phyloP scores from a whole-genome alignment of 2,113 vertebrate species.

The Malurus elegans region DNA sequence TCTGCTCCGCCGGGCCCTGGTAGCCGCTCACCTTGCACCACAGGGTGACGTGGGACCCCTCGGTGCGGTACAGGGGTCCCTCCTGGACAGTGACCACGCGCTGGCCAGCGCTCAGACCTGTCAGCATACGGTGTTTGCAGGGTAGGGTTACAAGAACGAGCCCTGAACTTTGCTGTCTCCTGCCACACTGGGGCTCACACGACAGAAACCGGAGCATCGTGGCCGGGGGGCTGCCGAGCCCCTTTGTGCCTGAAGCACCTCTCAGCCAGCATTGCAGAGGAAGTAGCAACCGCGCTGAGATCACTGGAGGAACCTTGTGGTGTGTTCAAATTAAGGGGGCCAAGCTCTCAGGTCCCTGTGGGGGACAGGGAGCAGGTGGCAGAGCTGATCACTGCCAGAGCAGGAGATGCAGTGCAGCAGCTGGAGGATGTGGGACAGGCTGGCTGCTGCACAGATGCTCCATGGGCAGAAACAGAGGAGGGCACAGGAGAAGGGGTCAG shows the following conservation, averaged over 20 bases:
- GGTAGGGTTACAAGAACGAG: background rate
- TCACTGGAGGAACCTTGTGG: background rate
- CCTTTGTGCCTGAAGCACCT: background rate
- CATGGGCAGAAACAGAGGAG: fast-evolving
- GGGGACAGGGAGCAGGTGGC: background rate
- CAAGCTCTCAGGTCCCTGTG: background rate
- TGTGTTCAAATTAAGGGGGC: background rate
- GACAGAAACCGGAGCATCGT: fast-evolving
- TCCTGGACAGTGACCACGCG: conserved; percentile 68
- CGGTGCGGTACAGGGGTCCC: conserved; percentile 80
- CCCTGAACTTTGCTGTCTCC: background rate
- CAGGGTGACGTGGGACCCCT: conserved; percentile 88
- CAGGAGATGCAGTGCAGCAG: background rate
- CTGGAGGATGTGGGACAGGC: background rate
- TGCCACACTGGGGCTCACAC: background rate
- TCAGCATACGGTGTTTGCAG: background rate
- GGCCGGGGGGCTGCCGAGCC: background rate
- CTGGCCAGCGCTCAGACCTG: conserved; percentile 64
- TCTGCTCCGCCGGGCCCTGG: background rate
- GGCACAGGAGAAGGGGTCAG: fast-evolving
- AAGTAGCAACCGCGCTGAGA: background rate
- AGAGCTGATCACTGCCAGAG: background rate
- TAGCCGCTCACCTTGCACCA: conserved; percentile 92
- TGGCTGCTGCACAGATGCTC: background rate
- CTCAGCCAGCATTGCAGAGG: background rate